phyloP scores from a whole-genome alignment of 2,888 invertebrate genomes.

The Drosophila demipolita region DNA sequence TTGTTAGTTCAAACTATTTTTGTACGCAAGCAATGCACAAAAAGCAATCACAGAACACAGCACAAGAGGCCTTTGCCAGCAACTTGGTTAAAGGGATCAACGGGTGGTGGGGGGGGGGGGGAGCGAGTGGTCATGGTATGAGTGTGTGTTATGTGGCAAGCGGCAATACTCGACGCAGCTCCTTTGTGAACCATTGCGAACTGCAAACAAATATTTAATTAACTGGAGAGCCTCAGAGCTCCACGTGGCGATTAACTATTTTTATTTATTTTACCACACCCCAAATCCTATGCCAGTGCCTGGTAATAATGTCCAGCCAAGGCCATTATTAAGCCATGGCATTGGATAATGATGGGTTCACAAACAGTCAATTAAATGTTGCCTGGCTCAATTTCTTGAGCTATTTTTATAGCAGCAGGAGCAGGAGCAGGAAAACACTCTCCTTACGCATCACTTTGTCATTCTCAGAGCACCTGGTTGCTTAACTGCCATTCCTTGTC shows the following conservation, averaged over 20 bases:
- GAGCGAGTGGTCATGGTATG: too few species aligned
- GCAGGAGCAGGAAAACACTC: neutral
- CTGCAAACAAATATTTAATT: conserved; percentile 68
- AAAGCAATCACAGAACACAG: conserved; percentile 57
- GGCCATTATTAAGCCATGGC: conserved; percentile 36
- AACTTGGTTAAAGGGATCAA: conserved; percentile 13
- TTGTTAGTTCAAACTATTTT: conserved; percentile 66
- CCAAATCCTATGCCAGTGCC: neutral
- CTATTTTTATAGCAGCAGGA: conserved; percentile 47
- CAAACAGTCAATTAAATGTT: conserved; percentile 32
- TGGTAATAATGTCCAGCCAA: neutral
- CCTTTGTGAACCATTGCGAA: conserved; percentile 20
- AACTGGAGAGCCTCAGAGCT: conserved; percentile 34
- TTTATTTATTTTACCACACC: neutral
- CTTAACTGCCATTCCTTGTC: conserved; percentile 29
- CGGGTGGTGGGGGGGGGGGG: too few species aligned
- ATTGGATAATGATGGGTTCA: conserved; percentile 63
- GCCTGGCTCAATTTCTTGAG: conserved; percentile 33
- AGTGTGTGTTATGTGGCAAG: neutral
- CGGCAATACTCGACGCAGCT: conserved; percentile 7
- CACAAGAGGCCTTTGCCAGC: conserved; percentile 30
- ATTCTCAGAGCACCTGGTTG: neutral
- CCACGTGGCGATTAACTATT: neutral
- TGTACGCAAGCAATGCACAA: conserved; percentile 29
- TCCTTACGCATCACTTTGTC: neutral